A percentile compares a stretch with the other conserved stretches of the same genome.
Conservation (phyloP, 2,113 vertebrate genomes). For the Podarcis raffonei region DNA sequence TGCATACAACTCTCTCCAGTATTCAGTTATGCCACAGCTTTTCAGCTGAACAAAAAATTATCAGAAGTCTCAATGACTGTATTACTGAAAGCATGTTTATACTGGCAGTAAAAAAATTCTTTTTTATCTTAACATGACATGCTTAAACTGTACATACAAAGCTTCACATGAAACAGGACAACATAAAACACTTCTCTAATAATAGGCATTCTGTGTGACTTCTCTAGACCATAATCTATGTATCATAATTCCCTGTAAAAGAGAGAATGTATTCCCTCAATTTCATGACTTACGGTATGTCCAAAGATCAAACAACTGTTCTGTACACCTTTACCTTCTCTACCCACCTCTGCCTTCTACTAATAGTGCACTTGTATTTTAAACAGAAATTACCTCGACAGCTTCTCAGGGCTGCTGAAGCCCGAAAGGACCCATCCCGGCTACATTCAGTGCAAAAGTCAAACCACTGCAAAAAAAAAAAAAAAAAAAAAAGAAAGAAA, state of each 20-base stretch:
- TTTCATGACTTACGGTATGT: neutral
- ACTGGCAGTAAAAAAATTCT: neutral
- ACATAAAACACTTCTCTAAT: neutral
- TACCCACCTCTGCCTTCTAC: neutral
- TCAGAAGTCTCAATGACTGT: neutral
- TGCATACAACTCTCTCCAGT: no score
- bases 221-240: neutral
- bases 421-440: constrained; percentile 72
- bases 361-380: neutral
- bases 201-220: neutral
- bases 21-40: neutral
- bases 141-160: neutral
- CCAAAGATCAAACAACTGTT: neutral
- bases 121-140: neutral
- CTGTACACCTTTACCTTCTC: neutral
- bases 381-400: constrained; percentile 75
- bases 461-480: constrained; percentile 64
- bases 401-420: constrained; percentile 76
- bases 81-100: neutral
- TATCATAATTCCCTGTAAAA: neutral
- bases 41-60: neutral
- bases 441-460: constrained; percentile 84
- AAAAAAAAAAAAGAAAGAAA: no score
- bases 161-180: neutral
- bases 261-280: neutral